Base-by-base conservation (phyloP, 2,113 vertebrate species). In the Pelecanus crispus region DNA sequence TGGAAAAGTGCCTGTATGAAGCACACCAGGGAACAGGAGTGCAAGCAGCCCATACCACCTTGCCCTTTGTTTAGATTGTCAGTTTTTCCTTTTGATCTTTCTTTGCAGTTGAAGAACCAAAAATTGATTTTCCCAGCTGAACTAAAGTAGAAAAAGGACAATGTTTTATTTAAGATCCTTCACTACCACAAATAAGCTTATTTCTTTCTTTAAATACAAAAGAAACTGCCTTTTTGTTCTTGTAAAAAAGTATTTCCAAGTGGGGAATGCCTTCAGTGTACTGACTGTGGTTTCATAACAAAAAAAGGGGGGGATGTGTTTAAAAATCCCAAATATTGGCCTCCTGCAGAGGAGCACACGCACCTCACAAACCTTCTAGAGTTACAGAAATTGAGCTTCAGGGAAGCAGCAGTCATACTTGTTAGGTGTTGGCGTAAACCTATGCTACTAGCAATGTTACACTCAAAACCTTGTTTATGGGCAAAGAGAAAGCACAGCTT, bases 141-240 rank as follows among this genome's bases (percentile, higher is more conserved):
- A 93, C 88, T 73, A 70, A 94, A 86, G 91, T 50, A 94, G 92
- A 97, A 95, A 92, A 97, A 88, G 77, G 90, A 96, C 86, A 85
- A 97, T 98, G 92, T 97, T 98, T 97, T 97, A 98, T 97, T 98
- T 98, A 98, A 97, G 92, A 96, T 92, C 78, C 82, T 95, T 96
- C 86, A 52, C 50, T 95, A 77, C 73, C 8, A 29, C 91, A 94
- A 59, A 95, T 95, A 97, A 94, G 84, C 62, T 66, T 52, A 92
- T 95, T 95, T 92, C 80, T 97, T 96, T 92, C 94, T 95, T 95
- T 96, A 95, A 65, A 96, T 47, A 97, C 79, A 97, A 97, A 98
- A 95, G 94, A 96, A 96, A 91, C 84, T 83, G 47, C 77, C 78
- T 94, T 92, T 97, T 94, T 97, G 68, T 95, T 98, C 90, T 87